Percentiles rank a stretch among this genome's conserved stretches.
Evolutionary conservation across 37 sponge, comb jelly and placozoan genomes (phyloP).

Genomic region (Eunapius fragilis): DNA sequence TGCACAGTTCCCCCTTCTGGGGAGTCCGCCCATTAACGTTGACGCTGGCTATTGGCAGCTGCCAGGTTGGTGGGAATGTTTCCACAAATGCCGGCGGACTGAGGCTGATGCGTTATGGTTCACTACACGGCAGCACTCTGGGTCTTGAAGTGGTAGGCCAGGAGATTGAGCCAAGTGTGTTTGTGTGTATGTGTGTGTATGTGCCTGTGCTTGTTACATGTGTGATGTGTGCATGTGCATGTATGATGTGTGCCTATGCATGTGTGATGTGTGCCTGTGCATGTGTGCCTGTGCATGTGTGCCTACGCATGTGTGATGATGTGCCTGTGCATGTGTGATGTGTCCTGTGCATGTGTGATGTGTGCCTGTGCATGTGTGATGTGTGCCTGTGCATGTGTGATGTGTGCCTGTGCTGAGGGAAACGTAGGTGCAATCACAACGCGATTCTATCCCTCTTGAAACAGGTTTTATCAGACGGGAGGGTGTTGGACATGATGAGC

Average conservation of each 20-base stretch:
- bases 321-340: background rate
- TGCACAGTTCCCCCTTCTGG: background rate
- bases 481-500: slow-evolving; percentile 74
- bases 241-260: too few species aligned
- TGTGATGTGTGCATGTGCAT: too few species aligned
- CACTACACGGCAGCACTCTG: slow-evolving; percentile 87
- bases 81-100: slow-evolving; percentile 98
- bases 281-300: too few species aligned
- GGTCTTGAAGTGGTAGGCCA: slow-evolving; percentile 92
- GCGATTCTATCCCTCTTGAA: too few species aligned
- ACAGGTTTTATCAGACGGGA: slow-evolving; percentile 87
- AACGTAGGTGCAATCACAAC: background rate
- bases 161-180: too few species aligned
- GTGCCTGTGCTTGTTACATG: too few species aligned
- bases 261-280: too few species aligned
- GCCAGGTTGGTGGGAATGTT: slow-evolving; percentile 96
- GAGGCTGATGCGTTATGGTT: slow-evolving; percentile 91
- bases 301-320: too few species aligned
- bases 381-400: background rate
- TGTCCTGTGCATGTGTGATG: background rate
- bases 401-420: background rate
- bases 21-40: too few species aligned
- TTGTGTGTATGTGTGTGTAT: too few species aligned
- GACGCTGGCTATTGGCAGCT: too few species aligned
- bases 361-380: background rate